phyloP scores from a whole-genome alignment of 2,113 vertebrate genomes.

The Micromys minutus region DNA sequence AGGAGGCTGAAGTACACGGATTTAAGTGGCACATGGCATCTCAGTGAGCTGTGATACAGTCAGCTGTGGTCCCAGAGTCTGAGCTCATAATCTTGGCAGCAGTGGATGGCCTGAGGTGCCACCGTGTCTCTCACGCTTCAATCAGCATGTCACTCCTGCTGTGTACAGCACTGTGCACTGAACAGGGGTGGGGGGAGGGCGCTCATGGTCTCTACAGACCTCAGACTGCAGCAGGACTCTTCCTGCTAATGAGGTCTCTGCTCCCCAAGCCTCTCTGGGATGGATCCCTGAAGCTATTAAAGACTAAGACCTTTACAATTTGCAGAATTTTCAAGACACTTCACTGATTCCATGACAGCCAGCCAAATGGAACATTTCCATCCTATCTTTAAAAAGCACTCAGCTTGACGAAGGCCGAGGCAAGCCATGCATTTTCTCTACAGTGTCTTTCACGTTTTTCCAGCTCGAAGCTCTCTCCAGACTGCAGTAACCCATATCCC shows the following conservation, averaged over 20 bases:
- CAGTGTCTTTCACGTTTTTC: not conserved
- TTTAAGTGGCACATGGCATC: not conserved
- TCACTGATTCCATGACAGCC: not conserved
- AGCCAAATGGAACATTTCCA: not conserved
- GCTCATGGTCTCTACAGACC: not conserved
- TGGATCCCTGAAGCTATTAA: not conserved
- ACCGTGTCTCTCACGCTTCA: not conserved
- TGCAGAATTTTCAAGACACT: not conserved
- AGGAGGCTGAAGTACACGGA: not conserved
- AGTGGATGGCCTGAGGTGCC: not conserved
- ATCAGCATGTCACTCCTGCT: not conserved
- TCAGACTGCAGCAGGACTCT: not conserved
- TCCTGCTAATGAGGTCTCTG: not conserved
- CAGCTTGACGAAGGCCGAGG: not conserved
- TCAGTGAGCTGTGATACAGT: fast-evolving
- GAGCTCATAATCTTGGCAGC: not conserved
- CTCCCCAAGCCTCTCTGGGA: not conserved
- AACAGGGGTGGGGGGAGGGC: not conserved
- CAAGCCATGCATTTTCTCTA: too few relatives aligned
- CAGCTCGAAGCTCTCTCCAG: not conserved
- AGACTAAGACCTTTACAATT: not conserved
- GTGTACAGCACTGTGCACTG: not conserved
- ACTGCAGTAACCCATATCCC: not conserved
- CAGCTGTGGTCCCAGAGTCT: not conserved
- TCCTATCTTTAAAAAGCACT: not conserved